A percentile compares a stretch with the other conserved stretches of the same genome.
Evolutionary conservation across 2,888 invertebrate genomes (phyloP).

Genomic region (Thymelicus lineola): DNA sequence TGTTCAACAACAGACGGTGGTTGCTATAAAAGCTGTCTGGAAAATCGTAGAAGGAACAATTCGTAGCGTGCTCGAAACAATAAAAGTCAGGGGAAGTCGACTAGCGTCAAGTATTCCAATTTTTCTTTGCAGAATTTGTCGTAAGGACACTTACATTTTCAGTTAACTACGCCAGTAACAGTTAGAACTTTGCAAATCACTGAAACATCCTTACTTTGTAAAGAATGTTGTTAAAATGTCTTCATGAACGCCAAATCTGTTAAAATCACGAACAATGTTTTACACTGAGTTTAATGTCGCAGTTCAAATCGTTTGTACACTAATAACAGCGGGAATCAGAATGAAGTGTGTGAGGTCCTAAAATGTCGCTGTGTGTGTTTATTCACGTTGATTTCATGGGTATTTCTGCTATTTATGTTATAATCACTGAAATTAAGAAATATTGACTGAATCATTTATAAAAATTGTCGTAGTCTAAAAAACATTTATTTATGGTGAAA

Average conservation of each 20-base stretch:
- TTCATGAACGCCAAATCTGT: conserved; percentile 36
- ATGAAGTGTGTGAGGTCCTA: conserved; percentile 48
- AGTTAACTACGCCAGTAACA: conserved; percentile 24
- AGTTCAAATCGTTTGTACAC: conserved; percentile 56
- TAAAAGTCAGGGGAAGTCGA: conserved; percentile 34
- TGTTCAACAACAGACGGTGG: conserved; percentile 26
- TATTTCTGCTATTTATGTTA: no score
- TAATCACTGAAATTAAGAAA: no score
- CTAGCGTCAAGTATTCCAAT: conserved; percentile 35
- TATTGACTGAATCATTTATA: no score
- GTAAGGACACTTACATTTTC: conserved; percentile 28
- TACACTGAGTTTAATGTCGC: conserved; percentile 51
- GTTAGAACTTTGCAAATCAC: conserved; percentile 22
- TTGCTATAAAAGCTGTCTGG: conserved; percentile 25
- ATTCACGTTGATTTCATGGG: neutral
- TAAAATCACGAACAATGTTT: conserved; percentile 45
- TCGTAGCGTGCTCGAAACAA: conserved; percentile 32
- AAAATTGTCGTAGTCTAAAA: no score
- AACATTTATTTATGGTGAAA: no score
- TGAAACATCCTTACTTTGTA: conserved; percentile 10
- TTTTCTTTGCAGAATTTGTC: conserved; percentile 33
- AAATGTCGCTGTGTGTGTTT: conserved; percentile 47
- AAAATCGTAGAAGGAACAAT: conserved; percentile 21
- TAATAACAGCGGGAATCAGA: conserved; percentile 65
- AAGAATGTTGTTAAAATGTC: conserved; percentile 9